Conservation (phyloP, 2,113 vertebrate genomes). For the human region GRCh38 chr12:129428001-129428500, state of each 20-base stretch:
- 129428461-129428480: not conserved
- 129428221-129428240: not conserved
- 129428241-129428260: not conserved
- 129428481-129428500: not conserved
- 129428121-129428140: not conserved
- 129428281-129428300: not conserved
- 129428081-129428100: not conserved
- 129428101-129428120: not conserved
- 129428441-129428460: not conserved
- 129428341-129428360: not conserved
- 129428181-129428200: not conserved
- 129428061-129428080: not conserved
- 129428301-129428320: not conserved
- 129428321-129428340: not conserved
- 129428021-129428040: constrained; percentile 11
- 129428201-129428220: not conserved
- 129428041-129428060: not conserved
- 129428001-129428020: constrained; percentile 18
- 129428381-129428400: not conserved
- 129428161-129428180: not conserved
- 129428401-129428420: fast-evolving
- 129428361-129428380: not conserved
- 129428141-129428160: not conserved
- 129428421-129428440: not conserved
- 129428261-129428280: not conserved